Evolutionary conservation across 2,113 vertebrate genomes (phyloP), one percentile per base, ranked within the genome.

Genomic region (Heloderma charlesbogerti): DNA sequence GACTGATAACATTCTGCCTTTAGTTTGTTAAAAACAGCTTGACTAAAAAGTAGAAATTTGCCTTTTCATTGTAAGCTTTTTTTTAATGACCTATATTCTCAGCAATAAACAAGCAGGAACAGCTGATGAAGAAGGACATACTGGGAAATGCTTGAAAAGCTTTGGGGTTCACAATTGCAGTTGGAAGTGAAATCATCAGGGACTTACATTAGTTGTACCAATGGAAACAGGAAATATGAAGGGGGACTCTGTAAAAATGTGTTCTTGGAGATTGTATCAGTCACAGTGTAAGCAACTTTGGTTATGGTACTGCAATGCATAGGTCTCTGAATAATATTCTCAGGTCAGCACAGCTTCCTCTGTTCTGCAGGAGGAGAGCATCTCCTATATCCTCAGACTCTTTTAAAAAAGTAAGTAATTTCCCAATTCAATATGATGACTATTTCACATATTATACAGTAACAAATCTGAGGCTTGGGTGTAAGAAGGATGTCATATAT

Each of bases 21-120:
- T 48, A 57, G 75, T 75, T 37, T n/a, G 31, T 86, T 91, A 74
- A 87, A 88, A 86, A 15, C 66, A 74, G 77, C 78, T 66, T 87
- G 40, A 48, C 40, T 74, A 63, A 87, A n/a, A 60, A 81, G 13
- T 57, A 29, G 37, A 54, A 40, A 22, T 57, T 27, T 81, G 48
- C 63, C 34, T 79, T 90, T 80, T 79, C 60, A 69, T 37, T 63
- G 37, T 72, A 63, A 20, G 20, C 20, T 74, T 66, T 48, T 66
- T 51, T 72, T 1, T 37, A n/a, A 82, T 82, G 78, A 60, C 78
- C 67, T 91, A 45, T 91, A 82, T 87, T 81, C 34, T 72, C 40
- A 18, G 51, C 31, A 82, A 72, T 60, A 91, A 77, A 84, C 57
- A 84, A 90, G 69, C 40, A 90, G 45, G 51, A 75, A 80, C 10